Conservation (phyloP, 2,113 vertebrate species). For the Neolamprologus longior region DNA sequence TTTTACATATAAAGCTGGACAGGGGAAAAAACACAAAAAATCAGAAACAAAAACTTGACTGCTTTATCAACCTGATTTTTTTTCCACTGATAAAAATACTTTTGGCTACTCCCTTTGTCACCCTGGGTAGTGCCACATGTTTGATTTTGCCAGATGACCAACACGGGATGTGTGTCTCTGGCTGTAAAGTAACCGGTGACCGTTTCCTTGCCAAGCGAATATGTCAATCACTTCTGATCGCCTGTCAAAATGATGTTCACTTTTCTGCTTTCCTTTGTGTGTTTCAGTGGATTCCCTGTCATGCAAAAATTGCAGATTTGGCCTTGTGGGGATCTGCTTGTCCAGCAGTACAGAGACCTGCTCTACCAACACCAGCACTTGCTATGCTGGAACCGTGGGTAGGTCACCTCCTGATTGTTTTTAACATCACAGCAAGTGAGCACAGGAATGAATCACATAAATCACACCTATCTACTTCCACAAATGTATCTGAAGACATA, state of each 20-base stretch:
- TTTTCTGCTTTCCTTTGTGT: background rate
- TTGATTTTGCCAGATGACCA: background rate
- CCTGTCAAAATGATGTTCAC: background rate
- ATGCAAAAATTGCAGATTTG: slow-evolving; percentile 48
- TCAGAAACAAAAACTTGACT: background rate
- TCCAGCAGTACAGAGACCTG: background rate
- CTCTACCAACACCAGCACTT: background rate
- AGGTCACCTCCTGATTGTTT: background rate
- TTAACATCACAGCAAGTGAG: background rate
- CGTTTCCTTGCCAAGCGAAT: background rate
- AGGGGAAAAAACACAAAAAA: background rate
- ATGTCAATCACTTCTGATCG: background rate
- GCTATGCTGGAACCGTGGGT: slow-evolving; percentile 40
- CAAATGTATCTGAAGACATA: background rate
- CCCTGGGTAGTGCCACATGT: background rate
- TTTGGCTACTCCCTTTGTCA: background rate
- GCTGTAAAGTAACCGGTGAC: background rate
- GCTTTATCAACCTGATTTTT: background rate
- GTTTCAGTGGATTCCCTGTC: slow-evolving; percentile 60
- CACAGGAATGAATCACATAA: background rate
- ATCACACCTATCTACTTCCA: background rate
- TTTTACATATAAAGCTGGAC: background rate
- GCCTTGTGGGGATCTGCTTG: background rate
- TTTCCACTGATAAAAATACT: background rate
- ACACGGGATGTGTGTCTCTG: background rate